These are phyloP conservation scores for Diaprepes abbreviatus DNA, from an alignment of 2,888 invertebrate species.

Conservation along the genomic window DNA sequence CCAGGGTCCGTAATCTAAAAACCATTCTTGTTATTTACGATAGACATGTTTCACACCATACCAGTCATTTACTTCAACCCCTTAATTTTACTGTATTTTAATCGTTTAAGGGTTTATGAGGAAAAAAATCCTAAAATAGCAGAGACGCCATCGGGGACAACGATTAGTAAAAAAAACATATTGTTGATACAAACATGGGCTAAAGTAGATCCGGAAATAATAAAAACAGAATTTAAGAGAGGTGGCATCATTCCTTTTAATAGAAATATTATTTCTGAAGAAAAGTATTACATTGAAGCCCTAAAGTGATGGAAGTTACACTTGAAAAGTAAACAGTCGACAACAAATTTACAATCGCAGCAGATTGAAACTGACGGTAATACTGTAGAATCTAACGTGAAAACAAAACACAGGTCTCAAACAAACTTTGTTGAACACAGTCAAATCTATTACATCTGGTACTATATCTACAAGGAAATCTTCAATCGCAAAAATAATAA, in stretches of 20 bases:
- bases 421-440: no score
- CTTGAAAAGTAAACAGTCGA: no score
- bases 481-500: no score
- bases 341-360: no score
- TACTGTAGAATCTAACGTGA: no score
- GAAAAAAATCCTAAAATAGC: no score
- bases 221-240: neutral
- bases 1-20: slow-evolving; percentile 6
- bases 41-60: slow-evolving; percentile 5
- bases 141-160: no score
- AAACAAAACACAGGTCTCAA: no score
- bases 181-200: neutral
- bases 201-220: neutral
- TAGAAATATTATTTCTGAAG: neutral
- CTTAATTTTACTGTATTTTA: neutral
- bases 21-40: slow-evolving; percentile 47
- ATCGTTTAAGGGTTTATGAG: slow-evolving; percentile 29
- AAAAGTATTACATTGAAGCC: neutral
- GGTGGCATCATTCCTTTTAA: slow-evolving; percentile 1
- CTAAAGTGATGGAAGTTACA: slow-evolving; percentile 11
- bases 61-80: slow-evolving; percentile 15
- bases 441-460: no score
- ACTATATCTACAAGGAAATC: no score
- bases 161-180: no score
- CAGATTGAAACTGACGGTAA: no score